These are phyloP conservation scores for Trachythela sp. DNA, from an alignment of 64 coral and sea anemone species.

Conservation along the genomic window DNA sequence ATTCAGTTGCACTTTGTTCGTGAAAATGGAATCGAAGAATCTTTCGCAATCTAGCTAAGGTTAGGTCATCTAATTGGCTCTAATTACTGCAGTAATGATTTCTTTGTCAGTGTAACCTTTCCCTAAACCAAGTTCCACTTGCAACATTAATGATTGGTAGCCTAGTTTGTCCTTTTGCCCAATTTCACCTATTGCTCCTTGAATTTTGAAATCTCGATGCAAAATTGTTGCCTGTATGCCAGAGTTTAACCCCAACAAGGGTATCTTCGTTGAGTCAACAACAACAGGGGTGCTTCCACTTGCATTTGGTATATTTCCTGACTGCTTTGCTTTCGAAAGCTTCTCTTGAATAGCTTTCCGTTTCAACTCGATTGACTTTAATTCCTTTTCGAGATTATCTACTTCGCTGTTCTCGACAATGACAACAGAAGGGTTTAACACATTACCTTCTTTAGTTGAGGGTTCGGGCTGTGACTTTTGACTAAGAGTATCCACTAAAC, in stretches of 20 bases:
- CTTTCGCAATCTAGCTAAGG: neutral
- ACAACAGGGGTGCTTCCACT: neutral
- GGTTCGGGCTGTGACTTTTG: neutral
- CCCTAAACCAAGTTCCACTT: conserved; percentile 16
- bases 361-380: neutral
- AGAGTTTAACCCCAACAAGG: neutral
- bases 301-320: neutral
- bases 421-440: neutral
- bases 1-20: conserved; percentile 45
- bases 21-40: conserved; percentile 44
- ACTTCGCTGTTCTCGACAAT: neutral
- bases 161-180: conserved; percentile 4
- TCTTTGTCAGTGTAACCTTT: conserved; percentile 44
- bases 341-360: neutral
- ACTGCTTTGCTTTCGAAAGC: neutral
- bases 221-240: neutral
- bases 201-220: neutral
- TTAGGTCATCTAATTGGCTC: neutral
- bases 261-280: neutral
- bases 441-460: neutral
- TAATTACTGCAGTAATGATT: conserved; percentile 20
- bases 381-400: neutral
- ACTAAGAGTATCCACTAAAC: neutral
- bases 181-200: neutral
- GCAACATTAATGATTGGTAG: conserved; percentile 29